phyloP scores from a whole-genome alignment of 1,140 invertebrate genomes.

The Nasonia vitripennis region DNA sequence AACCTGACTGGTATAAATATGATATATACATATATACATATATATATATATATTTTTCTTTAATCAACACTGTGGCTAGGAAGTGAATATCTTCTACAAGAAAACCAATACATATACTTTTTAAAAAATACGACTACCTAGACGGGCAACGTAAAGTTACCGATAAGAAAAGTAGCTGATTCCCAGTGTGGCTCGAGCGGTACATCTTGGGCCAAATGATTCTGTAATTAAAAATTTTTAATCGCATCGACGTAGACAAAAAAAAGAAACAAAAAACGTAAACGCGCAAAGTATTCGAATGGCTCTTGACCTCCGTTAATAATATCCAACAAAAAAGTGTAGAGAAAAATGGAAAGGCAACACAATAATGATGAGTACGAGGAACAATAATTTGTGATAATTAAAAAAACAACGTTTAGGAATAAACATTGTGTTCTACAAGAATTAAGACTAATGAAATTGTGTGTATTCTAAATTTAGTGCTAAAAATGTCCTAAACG shows the following conservation, averaged over 20 bases:
- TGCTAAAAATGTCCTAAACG: conserved; percentile 66
- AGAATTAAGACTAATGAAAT: conserved; percentile 67
- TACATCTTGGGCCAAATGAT: conserved; percentile 54
- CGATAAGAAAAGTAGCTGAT: conserved; percentile 59
- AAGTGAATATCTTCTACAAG: conserved; percentile 60
- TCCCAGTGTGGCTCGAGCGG: conserved; percentile 56
- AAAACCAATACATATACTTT: conserved; percentile 45
- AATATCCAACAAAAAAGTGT: conserved; percentile 53
- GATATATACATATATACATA: conserved; percentile 50
- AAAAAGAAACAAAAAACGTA: conserved; percentile 25
- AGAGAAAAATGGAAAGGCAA: conserved; percentile 43
- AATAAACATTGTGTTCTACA: conserved; percentile 72
- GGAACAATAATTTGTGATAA: conserved; percentile 75
- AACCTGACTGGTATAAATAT: conserved; percentile 63
- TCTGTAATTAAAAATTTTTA: conserved; percentile 60
- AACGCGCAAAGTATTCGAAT: conserved; percentile 59
- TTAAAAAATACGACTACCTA: conserved; percentile 58
- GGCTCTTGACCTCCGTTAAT: conserved; percentile 60
- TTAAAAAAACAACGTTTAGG: conserved; percentile 67
- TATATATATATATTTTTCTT: conserved; percentile 57
- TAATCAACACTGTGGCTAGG: conserved; percentile 62
- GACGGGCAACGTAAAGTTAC: conserved; percentile 63
- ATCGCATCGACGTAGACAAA: conserved; percentile 55
- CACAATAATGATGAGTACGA: conserved; percentile 68
- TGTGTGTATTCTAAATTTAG: conserved; percentile 70